Evolutionary conservation across 2,797 vertebrate species (phyloP).

Genomic region (Brachyrhaphis roseni): DNA sequence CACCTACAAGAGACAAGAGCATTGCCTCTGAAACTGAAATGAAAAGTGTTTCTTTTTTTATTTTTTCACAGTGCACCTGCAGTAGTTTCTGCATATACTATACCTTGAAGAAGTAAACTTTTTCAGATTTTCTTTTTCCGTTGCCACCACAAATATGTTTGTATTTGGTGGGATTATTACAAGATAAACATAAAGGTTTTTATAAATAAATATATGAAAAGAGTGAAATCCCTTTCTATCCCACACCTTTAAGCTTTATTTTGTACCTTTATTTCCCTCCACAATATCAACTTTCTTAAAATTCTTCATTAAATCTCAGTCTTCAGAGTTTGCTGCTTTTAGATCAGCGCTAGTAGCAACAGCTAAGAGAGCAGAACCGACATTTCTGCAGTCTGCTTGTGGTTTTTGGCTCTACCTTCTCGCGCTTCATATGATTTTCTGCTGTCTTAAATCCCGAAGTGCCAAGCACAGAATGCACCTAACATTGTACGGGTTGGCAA

Average conservation of each 20-base stretch:
- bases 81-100: slow-evolving; percentile 4
- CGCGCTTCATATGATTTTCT: no score
- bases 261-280: no score
- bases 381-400: no score
- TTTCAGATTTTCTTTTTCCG: neutral
- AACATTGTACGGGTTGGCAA: no score
- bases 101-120: neutral
- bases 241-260: neutral
- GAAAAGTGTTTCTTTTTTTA: slow-evolving; percentile 7
- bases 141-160: neutral
- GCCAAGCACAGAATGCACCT: no score
- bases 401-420: no score
- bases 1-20: slow-evolving; percentile 31
- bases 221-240: neutral
- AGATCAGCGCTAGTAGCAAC: no score
- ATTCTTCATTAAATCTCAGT: no score
- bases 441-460: no score
- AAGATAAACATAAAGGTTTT: neutral
- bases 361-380: no score
- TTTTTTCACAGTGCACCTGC: slow-evolving; percentile 6
- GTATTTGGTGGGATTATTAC: neutral
- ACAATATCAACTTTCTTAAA: no score
- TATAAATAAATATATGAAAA: neutral
- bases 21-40: slow-evolving; percentile 38
- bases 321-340: no score